Base-by-base conservation (phyloP, 2,797 vertebrate genomes). In the Okamejei kenojei region DNA sequence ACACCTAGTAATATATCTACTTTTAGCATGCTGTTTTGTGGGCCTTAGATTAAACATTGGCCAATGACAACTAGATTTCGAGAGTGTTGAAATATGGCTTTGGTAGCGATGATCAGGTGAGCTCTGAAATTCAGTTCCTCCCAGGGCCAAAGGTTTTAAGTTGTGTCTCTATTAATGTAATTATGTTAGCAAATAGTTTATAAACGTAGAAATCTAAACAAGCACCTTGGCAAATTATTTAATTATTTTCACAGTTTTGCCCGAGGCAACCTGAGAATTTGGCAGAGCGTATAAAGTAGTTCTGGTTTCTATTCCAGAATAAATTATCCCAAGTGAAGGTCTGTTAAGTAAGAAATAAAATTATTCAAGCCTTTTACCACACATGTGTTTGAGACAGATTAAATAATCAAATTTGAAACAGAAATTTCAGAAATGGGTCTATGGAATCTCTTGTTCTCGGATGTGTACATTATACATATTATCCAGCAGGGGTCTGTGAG, bases 241-340 rank as follows among this genome's bases (percentile, higher is more conserved):
- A 82, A 88, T 68, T 88, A 91, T 91, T 91, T 91, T 45, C 80
- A 91, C 35, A 45, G 21, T 45, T 91, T 45, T 74, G 90, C 21
- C 65, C 54, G 26, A 54, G 38, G 71, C 45, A n/a, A 13, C 45
- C 45, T 92, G 10, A 76, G 26, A 29, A 76, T 76, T 76, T 7
- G 45, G 19, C 38, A 11, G 32, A 45, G 15, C n/a, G 2, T 45
- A n/a, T 29, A 54, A 74, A 23, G 19, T 71, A 74, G 32, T 74
- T 19, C 35, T 35, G 13, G 68, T 91, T 54, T 68, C 71, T 54
- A 74, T 26, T 73, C 32, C 68, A 54, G 23, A 76, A 74, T 92
- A 92, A 58, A 92, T 91, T 45, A 29, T 7, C 45, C 1, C 38
- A 21, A 29, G 45, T 54, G 45, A 76, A 74, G 74, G 68, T 13